Evolutionary conservation across 1,140 invertebrate genomes (phyloP).

Genomic region (Calliphora vicina): DNA sequence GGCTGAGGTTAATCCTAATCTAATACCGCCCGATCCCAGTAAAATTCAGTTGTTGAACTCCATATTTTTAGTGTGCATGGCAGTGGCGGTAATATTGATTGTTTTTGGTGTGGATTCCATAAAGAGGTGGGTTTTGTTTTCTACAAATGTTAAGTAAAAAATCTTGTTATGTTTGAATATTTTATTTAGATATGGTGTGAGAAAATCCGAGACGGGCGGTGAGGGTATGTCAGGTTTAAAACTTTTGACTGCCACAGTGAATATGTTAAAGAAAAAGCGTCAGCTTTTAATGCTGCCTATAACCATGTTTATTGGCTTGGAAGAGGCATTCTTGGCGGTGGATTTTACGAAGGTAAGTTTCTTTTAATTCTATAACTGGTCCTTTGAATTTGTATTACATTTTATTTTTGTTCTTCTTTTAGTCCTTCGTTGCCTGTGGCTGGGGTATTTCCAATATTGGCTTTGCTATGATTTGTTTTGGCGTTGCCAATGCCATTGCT

Average conservation of each 20-base stretch:
- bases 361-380: conserved; percentile 39
- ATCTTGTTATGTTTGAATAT: not conserved
- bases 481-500: conserved; percentile 82
- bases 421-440: conserved; percentile 89
- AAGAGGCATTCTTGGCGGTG: conserved; percentile 90
- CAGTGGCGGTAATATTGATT: conserved; percentile 78
- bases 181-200: conserved; percentile 53
- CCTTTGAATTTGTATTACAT: not conserved
- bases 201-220: conserved; percentile 51
- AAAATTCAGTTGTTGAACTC: conserved; percentile 82
- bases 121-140: conserved; percentile 68
- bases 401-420: conserved; percentile 38
- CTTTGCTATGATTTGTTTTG: conserved; percentile 92
- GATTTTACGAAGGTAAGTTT: conserved; percentile 82
- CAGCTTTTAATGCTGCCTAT: conserved; percentile 88
- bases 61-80: conserved; percentile 84
- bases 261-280: conserved; percentile 77
- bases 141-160: not conserved
- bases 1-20: conserved; percentile 69
- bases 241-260: conserved; percentile 80
- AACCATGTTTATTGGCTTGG: conserved; percentile 93
- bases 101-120: conserved; percentile 83
- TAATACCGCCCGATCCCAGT: conserved; percentile 72
- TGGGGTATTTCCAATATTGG: conserved; percentile 90
- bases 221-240: conserved; percentile 67